These are phyloP conservation scores for Xiphorhynchus elegans DNA, from an alignment of 2,113 vertebrate genomes.

Conservation along the genomic window DNA sequence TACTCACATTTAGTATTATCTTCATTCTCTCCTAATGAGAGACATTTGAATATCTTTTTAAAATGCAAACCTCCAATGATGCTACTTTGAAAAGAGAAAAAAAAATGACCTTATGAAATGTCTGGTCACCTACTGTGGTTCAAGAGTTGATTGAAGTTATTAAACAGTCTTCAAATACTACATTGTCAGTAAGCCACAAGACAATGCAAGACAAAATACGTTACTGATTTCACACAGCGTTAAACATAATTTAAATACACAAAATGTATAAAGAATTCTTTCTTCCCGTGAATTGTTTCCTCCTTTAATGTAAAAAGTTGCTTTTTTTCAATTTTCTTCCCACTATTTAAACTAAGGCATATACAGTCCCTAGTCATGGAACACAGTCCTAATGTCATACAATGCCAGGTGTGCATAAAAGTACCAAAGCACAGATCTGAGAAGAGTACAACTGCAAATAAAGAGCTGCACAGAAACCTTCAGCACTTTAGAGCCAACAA, in stretches of 20 bases:
- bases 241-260: neutral
- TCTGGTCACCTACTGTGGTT: slow-evolving; percentile 51
- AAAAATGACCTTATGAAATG: slow-evolving; percentile 46
- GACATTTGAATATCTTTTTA: slow-evolving; percentile 39
- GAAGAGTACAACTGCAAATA: neutral
- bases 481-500: neutral
- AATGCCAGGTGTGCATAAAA: accelerated
- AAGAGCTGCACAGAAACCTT: neutral
- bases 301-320: neutral
- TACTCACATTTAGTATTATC: neutral
- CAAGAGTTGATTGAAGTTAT: slow-evolving; percentile 41
- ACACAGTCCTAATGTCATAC: neutral
- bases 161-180: slow-evolving; percentile 33
- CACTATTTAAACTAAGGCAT: neutral
- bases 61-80: slow-evolving; percentile 43
- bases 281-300: neutral
- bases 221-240: neutral
- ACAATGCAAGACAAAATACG: neutral
- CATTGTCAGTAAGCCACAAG: neutral
- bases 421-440: neutral
- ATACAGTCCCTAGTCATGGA: accelerated
- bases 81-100: slow-evolving; percentile 3
- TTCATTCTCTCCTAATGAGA: slow-evolving; percentile 38
- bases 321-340: neutral
- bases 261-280: neutral